A percentile compares a stretch with the other conserved stretches of the same genome.
phyloP scores from a whole-genome alignment of 2,797 vertebrate genomes.

The Prunella strophiata region DNA sequence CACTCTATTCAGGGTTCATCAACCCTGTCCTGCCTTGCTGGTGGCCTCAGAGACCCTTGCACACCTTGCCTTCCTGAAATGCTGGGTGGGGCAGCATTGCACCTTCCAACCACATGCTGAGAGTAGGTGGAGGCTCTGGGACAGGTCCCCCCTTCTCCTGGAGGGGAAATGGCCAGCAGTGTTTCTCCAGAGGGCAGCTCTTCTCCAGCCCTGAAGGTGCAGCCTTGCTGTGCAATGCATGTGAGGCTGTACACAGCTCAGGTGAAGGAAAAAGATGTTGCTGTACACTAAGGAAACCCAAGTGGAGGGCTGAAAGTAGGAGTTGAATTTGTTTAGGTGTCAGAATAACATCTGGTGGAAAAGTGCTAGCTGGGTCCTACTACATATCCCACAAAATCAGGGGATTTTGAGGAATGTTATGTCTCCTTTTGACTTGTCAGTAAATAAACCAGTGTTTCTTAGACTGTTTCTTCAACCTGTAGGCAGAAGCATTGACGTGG shows the following conservation, averaged over 20 bases:
- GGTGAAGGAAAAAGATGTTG: not conserved
- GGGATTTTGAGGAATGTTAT: not conserved
- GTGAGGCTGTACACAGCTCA: not conserved
- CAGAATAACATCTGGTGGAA: not conserved
- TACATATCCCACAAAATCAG: not conserved
- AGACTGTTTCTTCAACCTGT: not conserved
- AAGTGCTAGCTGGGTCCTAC: not conserved
- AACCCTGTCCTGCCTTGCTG: not conserved
- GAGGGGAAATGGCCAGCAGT: not conserved
- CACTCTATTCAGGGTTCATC: not conserved
- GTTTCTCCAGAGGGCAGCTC: not conserved
- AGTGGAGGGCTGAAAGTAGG: not conserved
- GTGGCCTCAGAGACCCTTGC: not conserved
- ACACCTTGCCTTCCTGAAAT: not conserved
- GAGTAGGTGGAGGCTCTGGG: not conserved
- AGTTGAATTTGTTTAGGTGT: not conserved
- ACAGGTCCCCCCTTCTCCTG: not conserved
- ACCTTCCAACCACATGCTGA: accelerated
- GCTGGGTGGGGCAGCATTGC: not conserved
- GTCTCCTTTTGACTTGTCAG: not conserved
- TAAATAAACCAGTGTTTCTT: not conserved
- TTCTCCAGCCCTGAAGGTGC: accelerated
- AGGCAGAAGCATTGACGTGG: accelerated
- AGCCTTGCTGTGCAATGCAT: not conserved
- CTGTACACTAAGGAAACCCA: not conserved